Evolutionary conservation across 2,113 vertebrate genomes (phyloP).

Genomic region (Equus przewalskii): DNA sequence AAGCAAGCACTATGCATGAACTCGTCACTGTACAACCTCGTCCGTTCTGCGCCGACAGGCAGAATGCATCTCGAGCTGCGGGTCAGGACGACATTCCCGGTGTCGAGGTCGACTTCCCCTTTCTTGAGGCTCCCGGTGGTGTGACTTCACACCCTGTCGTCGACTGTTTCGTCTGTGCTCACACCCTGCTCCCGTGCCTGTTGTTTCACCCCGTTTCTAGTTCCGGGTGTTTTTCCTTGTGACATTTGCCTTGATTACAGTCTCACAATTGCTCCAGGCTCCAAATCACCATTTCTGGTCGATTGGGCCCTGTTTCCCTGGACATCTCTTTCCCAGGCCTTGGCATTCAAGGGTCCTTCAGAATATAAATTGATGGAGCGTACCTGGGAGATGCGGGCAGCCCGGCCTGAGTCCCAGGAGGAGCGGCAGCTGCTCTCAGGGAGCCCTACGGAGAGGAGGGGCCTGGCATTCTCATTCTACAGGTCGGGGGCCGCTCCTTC

Average conservation of each 20-base stretch:
- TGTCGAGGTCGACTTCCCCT: not conserved
- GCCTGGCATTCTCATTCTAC: not conserved
- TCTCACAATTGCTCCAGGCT: not conserved
- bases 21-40: not conserved
- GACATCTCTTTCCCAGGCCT: not conserved
- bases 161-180: not conserved
- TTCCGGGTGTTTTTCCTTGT: not conserved
- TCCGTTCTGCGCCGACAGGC: not conserved
- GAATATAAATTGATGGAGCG: not conserved
- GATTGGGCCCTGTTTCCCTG: not conserved
- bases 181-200: not conserved
- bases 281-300: not conserved
- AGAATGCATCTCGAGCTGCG: too few relatives aligned
- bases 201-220: not conserved
- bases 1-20: too few relatives aligned
- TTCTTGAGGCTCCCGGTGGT: not conserved
- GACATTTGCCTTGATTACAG: not conserved
- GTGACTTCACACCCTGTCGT: too few relatives aligned
- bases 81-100: not conserved
- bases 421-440: not conserved
- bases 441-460: rapidly evolving
- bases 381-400: rapidly evolving
- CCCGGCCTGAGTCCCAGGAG: rapidly evolving
- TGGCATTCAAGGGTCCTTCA: not conserved
- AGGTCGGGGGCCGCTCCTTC: not conserved